phyloP scores from a whole-genome alignment of 2,888 invertebrate species.

The Acronicta aceris region DNA sequence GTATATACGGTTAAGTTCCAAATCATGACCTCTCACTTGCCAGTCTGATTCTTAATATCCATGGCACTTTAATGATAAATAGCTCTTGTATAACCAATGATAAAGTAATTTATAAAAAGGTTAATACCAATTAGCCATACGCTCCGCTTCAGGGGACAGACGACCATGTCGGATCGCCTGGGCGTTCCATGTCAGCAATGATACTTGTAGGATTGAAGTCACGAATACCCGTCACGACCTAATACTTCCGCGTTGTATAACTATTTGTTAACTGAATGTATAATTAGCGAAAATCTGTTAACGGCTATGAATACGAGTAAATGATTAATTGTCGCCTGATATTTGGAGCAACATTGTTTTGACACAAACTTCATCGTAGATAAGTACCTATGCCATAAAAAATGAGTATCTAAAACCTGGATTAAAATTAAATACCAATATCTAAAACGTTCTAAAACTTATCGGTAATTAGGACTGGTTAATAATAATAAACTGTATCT shows the following conservation, averaged over 20 bases:
- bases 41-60: background rate
- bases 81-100: background rate
- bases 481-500: too few relatives aligned
- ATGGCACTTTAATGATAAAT: background rate
- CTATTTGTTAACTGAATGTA: slow-evolving; percentile 50
- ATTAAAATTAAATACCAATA: too few relatives aligned
- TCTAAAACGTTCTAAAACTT: too few relatives aligned
- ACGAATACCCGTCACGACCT: slow-evolving; percentile 52
- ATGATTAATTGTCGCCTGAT: slow-evolving; percentile 9
- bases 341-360: slow-evolving; percentile 1
- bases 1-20: background rate
- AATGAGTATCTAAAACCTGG: too few relatives aligned
- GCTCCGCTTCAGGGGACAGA: slow-evolving; percentile 27
- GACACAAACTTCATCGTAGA: background rate
- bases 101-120: slow-evolving; percentile 12
- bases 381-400: too few relatives aligned
- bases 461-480: too few relatives aligned
- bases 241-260: slow-evolving; percentile 57
- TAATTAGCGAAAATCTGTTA: slow-evolving; percentile 55
- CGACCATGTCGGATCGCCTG: slow-evolving; percentile 13
- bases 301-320: slow-evolving; percentile 19
- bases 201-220: slow-evolving; percentile 30
- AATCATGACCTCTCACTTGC: background rate
- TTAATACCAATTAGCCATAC: slow-evolving; percentile 17
- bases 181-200: slow-evolving; percentile 25